Base-by-base conservation (phyloP, 1,140 invertebrate genomes). In the Drosophila mojavensis region DNA sequence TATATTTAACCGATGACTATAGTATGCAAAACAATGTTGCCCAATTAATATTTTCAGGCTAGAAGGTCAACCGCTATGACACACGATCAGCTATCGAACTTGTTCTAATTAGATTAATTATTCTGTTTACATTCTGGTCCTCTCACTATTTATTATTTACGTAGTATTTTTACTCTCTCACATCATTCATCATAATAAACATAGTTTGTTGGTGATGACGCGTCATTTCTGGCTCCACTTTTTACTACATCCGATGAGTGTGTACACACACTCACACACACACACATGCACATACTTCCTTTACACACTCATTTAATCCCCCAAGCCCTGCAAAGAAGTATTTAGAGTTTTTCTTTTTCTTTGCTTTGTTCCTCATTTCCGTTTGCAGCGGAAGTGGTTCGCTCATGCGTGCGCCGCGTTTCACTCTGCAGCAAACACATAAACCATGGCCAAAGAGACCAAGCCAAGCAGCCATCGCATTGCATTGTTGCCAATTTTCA, bases 341-440 rank as follows among this genome's bases (percentile, higher is more conserved):
- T 70, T 73, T 73, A 39, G 65, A 72, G 50, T 63, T 43, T 11
- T 63, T 63, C 33, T 62, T 63, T 50, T 51, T 51, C 20, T 30
- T 74, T 79, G 75, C 84, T 88, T 88, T 88, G 85, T 89, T 75
- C 54, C 61, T 50, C 55, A 84, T 78, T 81, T 91, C 88, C 88
- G 89, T 59, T 91, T 15, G 43, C 50, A 91, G 28, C 88, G 88
- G 88, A 91, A 91, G 88, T 91, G 75, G 70, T 81, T 80, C 88
- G 90, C 81, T 91, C 80, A 91, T 78, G 88, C 88, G 78, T 91
- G 66, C 53, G 48, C 26, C 3, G 79, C 50, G 74, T 82, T 78
- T 68, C 54, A 68, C 66, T 81, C 64, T 80, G 73, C 73, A 88
- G 56, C 76, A 2, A 62, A 55, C 30, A 58, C 48, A 79, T 48